Evolutionary conservation across 2,797 vertebrate species (phyloP).

Genomic region (Gymnocypris eckloni): DNA sequence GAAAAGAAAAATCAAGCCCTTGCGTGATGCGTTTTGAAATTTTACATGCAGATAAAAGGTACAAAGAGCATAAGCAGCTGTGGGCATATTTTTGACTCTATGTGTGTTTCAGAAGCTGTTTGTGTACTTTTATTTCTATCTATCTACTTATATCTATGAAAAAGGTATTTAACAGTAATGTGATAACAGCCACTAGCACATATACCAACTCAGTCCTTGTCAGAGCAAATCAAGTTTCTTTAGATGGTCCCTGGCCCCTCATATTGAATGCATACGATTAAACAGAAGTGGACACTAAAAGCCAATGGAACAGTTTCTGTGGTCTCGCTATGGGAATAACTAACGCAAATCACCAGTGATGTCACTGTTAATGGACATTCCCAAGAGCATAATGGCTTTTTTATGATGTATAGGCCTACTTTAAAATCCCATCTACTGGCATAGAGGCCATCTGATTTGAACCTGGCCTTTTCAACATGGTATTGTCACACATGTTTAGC

Average conservation of each 20-base stretch:
- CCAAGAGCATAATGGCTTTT: not conserved
- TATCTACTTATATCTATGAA: not conserved
- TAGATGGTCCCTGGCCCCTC: not conserved
- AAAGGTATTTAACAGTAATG: not conserved
- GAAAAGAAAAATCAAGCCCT: not conserved
- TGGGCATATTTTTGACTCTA: not conserved
- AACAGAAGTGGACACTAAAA: not conserved
- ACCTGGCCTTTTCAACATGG: not conserved
- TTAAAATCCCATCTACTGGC: not conserved
- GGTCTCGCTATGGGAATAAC: not conserved
- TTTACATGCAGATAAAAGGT: not conserved
- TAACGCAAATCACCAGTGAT: not conserved
- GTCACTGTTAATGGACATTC: not conserved
- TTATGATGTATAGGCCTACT: not conserved
- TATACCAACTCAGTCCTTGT: not conserved
- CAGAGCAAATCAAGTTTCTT: not conserved
- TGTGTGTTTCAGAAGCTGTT: not conserved
- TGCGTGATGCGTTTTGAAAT: not conserved
- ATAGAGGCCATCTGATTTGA: not conserved
- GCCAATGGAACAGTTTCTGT: not conserved
- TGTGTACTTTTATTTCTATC: not conserved
- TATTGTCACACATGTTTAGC: not conserved
- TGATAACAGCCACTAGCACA: not conserved
- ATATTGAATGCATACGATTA: not conserved
- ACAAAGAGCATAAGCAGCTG: not conserved